Evolutionary conservation across 2,113 vertebrate species (phyloP).

Genomic region (Amia ocellicauda): DNA sequence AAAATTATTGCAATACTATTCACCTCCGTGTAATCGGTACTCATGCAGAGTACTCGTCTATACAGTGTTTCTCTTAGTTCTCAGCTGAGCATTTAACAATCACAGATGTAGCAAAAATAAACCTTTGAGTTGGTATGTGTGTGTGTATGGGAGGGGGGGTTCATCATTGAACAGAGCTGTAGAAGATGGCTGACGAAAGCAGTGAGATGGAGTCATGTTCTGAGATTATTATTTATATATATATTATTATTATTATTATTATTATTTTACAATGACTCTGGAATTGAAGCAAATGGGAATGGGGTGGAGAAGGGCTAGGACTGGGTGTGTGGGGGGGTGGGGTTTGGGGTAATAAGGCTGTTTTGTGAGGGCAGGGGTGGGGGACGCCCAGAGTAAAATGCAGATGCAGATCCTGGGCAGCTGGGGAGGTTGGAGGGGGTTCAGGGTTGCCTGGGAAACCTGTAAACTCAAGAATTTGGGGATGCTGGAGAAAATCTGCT

Average conservation of each 20-base stretch:
- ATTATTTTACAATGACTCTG: slow-evolving; percentile 13
- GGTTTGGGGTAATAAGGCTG: neutral
- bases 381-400: neutral
- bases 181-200: neutral
- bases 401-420: neutral
- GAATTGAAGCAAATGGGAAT: slow-evolving; percentile 9
- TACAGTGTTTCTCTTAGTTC: too few species aligned
- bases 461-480: neutral
- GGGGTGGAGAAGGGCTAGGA: neutral
- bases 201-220: slow-evolving; percentile 6
- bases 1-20: too few species aligned
- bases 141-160: too few species aligned
- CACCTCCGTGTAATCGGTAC: too few species aligned
- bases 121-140: neutral
- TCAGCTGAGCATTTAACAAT: too few species aligned
- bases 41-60: too few species aligned
- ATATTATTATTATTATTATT: too few species aligned
- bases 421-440: neutral
- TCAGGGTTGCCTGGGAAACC: neutral
- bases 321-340: neutral
- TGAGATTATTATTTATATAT: too few species aligned
- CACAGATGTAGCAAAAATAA: slow-evolving; percentile 4
- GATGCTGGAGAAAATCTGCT: neutral
- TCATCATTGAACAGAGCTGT: neutral
- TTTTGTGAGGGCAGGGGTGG: neutral